Evolutionary conservation across 2,797 vertebrate species (phyloP).

Genomic region (Kryptolebias ocellatus): DNA sequence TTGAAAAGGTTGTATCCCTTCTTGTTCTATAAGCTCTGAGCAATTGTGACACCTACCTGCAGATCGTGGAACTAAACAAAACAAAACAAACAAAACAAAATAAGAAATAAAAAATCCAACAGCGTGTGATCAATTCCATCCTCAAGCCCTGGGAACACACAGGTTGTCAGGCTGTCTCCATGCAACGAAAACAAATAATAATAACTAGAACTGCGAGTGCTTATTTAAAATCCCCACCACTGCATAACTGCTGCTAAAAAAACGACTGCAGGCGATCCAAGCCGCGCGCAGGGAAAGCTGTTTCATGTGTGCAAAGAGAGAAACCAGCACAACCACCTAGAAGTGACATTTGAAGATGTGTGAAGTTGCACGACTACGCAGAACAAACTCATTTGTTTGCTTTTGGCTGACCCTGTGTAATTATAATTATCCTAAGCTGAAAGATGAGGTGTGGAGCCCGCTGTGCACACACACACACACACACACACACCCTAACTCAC

Average conservation of each 20-base stretch:
- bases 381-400: slow-evolving; percentile 65
- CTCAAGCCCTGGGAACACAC: slow-evolving; percentile 20
- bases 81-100: slow-evolving; percentile 78
- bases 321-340: slow-evolving; percentile 24
- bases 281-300: slow-evolving; percentile 8
- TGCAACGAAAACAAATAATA: background rate
- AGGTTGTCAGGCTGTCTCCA: slow-evolving; percentile 18
- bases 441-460: slow-evolving; percentile 77
- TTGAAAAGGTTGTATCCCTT: slow-evolving; percentile 84
- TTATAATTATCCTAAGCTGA: slow-evolving; percentile 65
- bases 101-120: slow-evolving; percentile 69
- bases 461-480: slow-evolving; percentile 77
- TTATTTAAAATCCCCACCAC: slow-evolving; percentile 40
- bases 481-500: background rate
- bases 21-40: slow-evolving; percentile 89
- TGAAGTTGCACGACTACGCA: slow-evolving; percentile 47
- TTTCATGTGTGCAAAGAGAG: slow-evolving; percentile 29
- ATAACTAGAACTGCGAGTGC: slow-evolving; percentile 42
- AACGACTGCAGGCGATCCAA: slow-evolving; percentile 7
- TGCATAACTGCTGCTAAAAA: slow-evolving; percentile 31
- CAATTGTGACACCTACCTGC: slow-evolving; percentile 99
- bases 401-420: slow-evolving; percentile 71
- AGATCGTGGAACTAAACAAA: slow-evolving; percentile 88
- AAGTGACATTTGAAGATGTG: slow-evolving; percentile 54
- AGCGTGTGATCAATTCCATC: slow-evolving; percentile 21